These are phyloP conservation scores for Ceratina japonica DNA, from an alignment of 1,140 invertebrate species.

Conservation along the genomic window DNA sequence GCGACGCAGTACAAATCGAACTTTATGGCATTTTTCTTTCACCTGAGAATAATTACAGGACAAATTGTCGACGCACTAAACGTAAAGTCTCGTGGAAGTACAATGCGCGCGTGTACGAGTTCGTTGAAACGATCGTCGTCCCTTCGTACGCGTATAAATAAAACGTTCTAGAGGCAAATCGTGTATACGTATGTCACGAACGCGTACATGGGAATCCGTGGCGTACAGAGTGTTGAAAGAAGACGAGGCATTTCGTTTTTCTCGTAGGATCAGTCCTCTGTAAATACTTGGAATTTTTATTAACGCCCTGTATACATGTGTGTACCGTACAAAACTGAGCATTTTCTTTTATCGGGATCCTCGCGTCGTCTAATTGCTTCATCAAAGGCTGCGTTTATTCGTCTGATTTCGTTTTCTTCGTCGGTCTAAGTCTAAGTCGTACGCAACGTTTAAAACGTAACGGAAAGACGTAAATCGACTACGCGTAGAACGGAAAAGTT, in stretches of 20 bases:
- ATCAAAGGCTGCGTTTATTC: constrained; percentile 6
- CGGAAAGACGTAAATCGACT: not conserved
- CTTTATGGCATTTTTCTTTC: constrained; percentile 43
- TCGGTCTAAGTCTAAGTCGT: constrained; percentile 12
- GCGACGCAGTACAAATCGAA: constrained; percentile 33
- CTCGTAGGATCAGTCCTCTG: no score
- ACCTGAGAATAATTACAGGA: constrained; percentile 47
- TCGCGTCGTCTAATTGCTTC: constrained; percentile 17
- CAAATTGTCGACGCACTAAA: constrained; percentile 38
- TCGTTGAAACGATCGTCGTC: constrained; percentile 20
- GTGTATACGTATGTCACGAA: constrained; percentile 28
- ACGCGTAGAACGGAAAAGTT: not conserved
- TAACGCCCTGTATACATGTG: constrained; percentile 4
- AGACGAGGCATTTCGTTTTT: no score
- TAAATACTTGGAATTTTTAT: no score
- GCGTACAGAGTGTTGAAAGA: not conserved
- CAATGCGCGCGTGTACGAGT: constrained; percentile 19
- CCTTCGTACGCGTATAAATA: constrained; percentile 24
- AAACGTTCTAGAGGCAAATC: constrained; percentile 31
- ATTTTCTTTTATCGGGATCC: constrained; percentile 18
- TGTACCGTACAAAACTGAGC: constrained; percentile 41
- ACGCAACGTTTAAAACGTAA: not conserved
- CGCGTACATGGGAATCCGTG: constrained; percentile 10
- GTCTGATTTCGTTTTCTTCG: constrained; percentile 11
- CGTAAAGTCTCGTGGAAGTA: constrained; percentile 18